Evolutionary conservation across 1,140 invertebrate species (phyloP), one percentile per base, ranked within the genome.

Genomic region (Euura lappo): DNA sequence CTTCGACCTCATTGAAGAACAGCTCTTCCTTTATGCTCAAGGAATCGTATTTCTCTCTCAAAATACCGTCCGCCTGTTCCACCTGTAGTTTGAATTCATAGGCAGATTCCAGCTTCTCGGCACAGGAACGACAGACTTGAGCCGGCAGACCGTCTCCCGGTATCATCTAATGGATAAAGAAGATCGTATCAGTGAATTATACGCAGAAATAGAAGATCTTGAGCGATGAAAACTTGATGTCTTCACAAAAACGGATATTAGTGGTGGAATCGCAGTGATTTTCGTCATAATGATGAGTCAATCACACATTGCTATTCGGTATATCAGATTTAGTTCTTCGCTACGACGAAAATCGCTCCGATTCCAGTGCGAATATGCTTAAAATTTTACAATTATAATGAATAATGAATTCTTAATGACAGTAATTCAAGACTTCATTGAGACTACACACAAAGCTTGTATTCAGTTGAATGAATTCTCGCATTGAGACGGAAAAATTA

Each of bases 71-170:
- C 11, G 90, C 90, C 78, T 91, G 88, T 82, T 92, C 91, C 76
- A 91, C 91, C 81, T 91, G 89, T 68, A 89, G 77, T 78, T 92
- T 92, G 77, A 92, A 92, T 72, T 91, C 87, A 78, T 91, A 92
- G 45, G 91, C 88, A 43, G 88, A 87, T 75, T 91, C 89, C n/a
- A 91, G 82, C 77, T 91, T 90, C 69, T 90, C 88, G 2, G 90
- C 89, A 76, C 91, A 93, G 44, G 87, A 79, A 65, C 86, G 88
- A 71, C 92, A 93, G 6, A 92, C 90, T 69, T 90, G 86, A 74
- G 90, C 86, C 51, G 91, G 91, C 77, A 92, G 84, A n/a, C 91
- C 92, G 85, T 92, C 92, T 13, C 88, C 90, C 73, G 87, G 84
- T 71, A 85, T 79, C 77, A 90, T 88, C 89, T 90, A 74, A 65